Base-by-base conservation (phyloP, 2,797 vertebrate species). In the Acridotheres tristis region DNA sequence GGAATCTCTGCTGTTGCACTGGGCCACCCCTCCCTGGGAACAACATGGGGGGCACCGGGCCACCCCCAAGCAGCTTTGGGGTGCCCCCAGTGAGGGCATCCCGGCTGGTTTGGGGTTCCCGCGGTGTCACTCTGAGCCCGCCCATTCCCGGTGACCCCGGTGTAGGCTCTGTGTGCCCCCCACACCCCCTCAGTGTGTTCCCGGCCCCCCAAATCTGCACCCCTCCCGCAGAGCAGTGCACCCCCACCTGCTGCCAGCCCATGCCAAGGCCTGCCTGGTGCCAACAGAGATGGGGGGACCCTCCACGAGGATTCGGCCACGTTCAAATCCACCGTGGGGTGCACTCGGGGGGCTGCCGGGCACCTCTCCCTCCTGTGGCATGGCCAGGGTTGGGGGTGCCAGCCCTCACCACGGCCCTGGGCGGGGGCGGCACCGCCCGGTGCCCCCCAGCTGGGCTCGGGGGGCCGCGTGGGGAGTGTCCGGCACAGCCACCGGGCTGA, bases 261-360 rank as follows among this genome's bases (percentile, higher is more conserved):
- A 1, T 2, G 7, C 47, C 2, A 1, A 30, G 30, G 36, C n/a
- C 55, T 15, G 8, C 19, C 16, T 3, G 2, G 11, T 29, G 36
- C 54, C 72, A 1, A 1, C 22, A 47, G 54, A 18, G 27, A 3
- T 1, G 13, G 42, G 59, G 76, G 54, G 13, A 36, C 48, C 86
- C 67, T 48, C n/a, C 0, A 1, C 3, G 26, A 42, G 72, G 42
- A 13, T 2, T 2, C 9, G 59, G 38, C 71, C 87, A 13, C 0
- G 0, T 11, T 6, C 48, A 50, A 14, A 38, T 30, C 63, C 45
- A 16, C 16, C 16, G 0, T 1, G 3, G 29, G 76, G 18, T 3
- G 50, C 43, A 8, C 8, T 20, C 1, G 0, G 1, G 18, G 55
- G 63, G 25, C 34, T 0, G 1, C 1, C 15, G 16, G 32, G 51